Base-by-base conservation (phyloP, 1,140 invertebrate genomes). In the Euwallacea similis region DNA sequence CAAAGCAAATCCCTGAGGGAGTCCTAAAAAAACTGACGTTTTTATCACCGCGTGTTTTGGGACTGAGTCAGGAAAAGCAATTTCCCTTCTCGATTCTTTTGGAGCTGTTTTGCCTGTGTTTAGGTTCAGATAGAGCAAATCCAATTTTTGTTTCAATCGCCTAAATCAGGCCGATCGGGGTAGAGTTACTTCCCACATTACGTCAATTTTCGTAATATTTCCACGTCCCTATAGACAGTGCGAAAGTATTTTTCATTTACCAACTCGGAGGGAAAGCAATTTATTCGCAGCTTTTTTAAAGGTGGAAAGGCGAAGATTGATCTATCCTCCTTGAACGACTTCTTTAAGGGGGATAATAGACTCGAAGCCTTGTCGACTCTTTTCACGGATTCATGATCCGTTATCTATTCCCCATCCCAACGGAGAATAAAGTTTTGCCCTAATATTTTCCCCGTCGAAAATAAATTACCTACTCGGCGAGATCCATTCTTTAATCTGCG, bases 401-500 rank as follows among this genome's bases (percentile, higher is more conserved):
- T 15, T 65, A 65, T 65, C 63, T 65, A 65, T 65, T 65, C 47
- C 47, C 42, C 46, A 65, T 50, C 50, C 63, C 21, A 33, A 33
- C 21, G 46, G 47, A 7, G 63, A 65, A 65, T 65, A 65, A 54
- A 65, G 53, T 65, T 65, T 42, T 53, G 46, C 53, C 47, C 42
- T 65, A 65, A 65, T 65, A 65, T 54, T 65, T 65, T 65, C 11
- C 42, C 42, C 63, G 63, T 65, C 63, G 54, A 65, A 54, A 65
- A 55, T 65, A 65, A 65, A 65, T 65, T 65, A 65, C 63, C 63
- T 54, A 65, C 54, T 65, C 63, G 54, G 63, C 63, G 47, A 53
- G 21, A 65, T 65, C 50, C 63, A 65, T 65, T 65, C 63, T 65
- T 65, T 65, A 65, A 65, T 65, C 63, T 55, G 13, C 47, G 47